phyloP scores from a whole-genome alignment of 2,113 vertebrate genomes.

The Hemibagrus wyckioides region DNA sequence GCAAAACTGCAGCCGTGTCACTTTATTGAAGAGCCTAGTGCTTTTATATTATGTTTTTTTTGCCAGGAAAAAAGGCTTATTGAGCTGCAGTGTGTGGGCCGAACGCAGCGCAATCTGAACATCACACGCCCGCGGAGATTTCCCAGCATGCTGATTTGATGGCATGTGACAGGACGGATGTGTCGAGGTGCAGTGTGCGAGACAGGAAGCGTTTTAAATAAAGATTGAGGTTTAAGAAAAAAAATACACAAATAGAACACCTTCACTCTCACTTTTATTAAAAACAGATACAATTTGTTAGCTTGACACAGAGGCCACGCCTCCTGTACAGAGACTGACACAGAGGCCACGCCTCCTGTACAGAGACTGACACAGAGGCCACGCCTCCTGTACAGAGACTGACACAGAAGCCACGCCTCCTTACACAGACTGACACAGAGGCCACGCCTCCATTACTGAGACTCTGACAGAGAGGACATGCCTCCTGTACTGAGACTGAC shows the following conservation, averaged over 20 bases:
- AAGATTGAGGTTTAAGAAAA: not conserved
- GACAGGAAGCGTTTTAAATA: not conserved
- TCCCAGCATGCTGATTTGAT: slow-evolving; percentile 32
- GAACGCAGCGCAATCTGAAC: slow-evolving; percentile 27
- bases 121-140: slow-evolving; percentile 31
- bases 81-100: slow-evolving; percentile 13
- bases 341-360: not conserved
- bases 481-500: not conserved
- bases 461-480: not conserved
- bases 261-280: not conserved
- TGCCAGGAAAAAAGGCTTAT: slow-evolving; percentile 20
- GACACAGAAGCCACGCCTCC: not conserved
- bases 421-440: not conserved
- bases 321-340: not conserved
- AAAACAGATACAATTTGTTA: not conserved
- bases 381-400: no score
- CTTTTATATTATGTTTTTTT: slow-evolving; percentile 44
- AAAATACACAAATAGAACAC: not conserved
- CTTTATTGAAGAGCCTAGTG: slow-evolving; percentile 45
- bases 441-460: not conserved
- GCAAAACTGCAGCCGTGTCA: slow-evolving; percentile 46
- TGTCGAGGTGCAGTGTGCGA: not conserved
- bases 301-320: not conserved
- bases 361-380: not conserved
- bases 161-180: slow-evolving; percentile 27